Evolutionary conservation across 2,888 invertebrate species (phyloP).

Genomic region (Drosophila meridiana): DNA sequence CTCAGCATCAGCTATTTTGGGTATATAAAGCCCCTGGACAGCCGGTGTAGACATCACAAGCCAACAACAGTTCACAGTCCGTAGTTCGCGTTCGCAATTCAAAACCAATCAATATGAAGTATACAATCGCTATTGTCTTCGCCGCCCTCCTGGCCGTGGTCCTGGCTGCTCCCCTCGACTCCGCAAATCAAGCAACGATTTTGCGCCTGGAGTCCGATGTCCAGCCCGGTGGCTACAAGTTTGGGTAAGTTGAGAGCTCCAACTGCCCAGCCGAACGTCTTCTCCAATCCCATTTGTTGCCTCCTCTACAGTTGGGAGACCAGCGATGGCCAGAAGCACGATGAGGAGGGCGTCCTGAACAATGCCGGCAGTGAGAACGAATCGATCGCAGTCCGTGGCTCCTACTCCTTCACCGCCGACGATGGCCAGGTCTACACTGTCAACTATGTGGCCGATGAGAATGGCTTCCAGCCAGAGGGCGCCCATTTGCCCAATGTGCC

Average conservation of each 20-base stretch:
- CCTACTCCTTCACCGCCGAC: conserved; percentile 86
- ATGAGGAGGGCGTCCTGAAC: conserved; percentile 86
- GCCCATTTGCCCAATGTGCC: conserved; percentile 79
- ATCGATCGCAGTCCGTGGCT: conserved; percentile 86
- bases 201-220: conserved; percentile 86
- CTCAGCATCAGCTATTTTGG: conserved; percentile 34
- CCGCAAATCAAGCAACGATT: conserved; percentile 62
- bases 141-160: conserved; percentile 76
- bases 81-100: conserved; percentile 20
- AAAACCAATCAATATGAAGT: conserved; percentile 70
- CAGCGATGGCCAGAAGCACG: conserved; percentile 86
- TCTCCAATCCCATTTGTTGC: not conserved
- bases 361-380: conserved; percentile 87
- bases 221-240: conserved; percentile 87
- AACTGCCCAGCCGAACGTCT: not conserved
- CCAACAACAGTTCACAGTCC: conserved; percentile 49
- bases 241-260: conserved; percentile 85
- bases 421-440: conserved; percentile 88
- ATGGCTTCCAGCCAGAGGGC: conserved; percentile 86
- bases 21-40: conserved; percentile 65
- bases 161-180: conserved; percentile 76
- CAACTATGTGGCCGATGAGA: conserved; percentile 84
- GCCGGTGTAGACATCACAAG: conserved; percentile 59
- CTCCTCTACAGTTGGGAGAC: conserved; percentile 78
- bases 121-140: conserved; percentile 73